Evolutionary conservation across 2,113 vertebrate species (phyloP), one percentile per base, ranked within the genome.

Genomic region (Callorhinus ursinus): DNA sequence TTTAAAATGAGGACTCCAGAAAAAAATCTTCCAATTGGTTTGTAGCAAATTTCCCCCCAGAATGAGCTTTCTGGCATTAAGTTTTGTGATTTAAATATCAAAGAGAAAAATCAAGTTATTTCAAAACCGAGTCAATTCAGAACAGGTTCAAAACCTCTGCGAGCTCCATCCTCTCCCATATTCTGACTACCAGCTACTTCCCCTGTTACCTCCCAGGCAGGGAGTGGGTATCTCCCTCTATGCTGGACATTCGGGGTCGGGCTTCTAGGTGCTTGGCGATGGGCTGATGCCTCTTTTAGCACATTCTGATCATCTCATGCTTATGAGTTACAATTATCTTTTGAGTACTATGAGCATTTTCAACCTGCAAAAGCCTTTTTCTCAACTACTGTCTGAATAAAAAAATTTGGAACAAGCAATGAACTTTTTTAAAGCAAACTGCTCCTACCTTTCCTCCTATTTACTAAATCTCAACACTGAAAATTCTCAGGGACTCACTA

Each of bases 91-190:
- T 77, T 67, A 95, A 91, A 46, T 42, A 88, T 49, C 33, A 83
- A 90, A 46, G 15, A 46, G 21, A 88, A 96, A 96, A 89, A 85
- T 53, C 77, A 85, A 71, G 14, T 51, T 51, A 85, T 72, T 95
- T 95, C 13, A 94, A 85, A 87, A 80, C 74, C 15, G 4, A 39
- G 36, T 57, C 59, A 46, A n/a, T 42, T 91, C 19, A 7, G 7
- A 49, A 82, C 22, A 71, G 24, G 31, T 82, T 74, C 65, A 69
- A 59, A 85, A 76, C 14, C 42, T 88, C 39, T 51, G 49, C 21
- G 12, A 26, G 16, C 46, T 88, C 10, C 12, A 42, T 36, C 13
- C 24, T 86, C 72, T 33, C 24, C 49, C 59, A 76, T 8, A 42
- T 39, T n/a, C 51, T 59, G 39, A 55, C 55, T 15, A 3, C 24